Conservation (phyloP, 2,888 invertebrate genomes). For the Diloba caeruleocephala region DNA sequence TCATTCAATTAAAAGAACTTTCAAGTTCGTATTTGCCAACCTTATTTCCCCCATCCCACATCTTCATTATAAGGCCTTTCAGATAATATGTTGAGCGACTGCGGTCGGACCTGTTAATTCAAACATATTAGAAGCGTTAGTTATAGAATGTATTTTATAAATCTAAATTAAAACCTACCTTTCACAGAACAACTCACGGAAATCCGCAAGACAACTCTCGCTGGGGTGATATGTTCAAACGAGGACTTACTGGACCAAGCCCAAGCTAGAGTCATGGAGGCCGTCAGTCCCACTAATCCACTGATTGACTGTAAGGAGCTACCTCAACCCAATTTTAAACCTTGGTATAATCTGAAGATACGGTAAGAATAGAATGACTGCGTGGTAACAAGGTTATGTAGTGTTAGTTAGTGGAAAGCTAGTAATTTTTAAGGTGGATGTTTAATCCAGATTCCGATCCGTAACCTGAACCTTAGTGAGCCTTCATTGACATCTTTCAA, state of each 20-base stretch:
- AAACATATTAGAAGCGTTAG: no score
- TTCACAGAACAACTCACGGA: slow-evolving; percentile 93
- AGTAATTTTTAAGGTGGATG: not conserved
- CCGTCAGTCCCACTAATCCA: slow-evolving; percentile 88
- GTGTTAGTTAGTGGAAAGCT: slow-evolving; percentile 26
- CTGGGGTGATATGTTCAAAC: slow-evolving; percentile 93
- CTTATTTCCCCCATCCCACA: no score
- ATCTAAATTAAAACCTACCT: no score
- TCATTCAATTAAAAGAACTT: no score
- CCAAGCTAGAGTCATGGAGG: slow-evolving; percentile 92
- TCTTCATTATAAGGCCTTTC: no score
- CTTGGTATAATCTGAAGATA: slow-evolving; percentile 83
- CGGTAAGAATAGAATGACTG: not conserved
- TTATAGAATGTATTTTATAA: no score
- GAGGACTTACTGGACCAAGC: slow-evolving; percentile 90
- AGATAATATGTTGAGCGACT: no score
- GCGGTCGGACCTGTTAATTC: no score
- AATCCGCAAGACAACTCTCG: slow-evolving; percentile 93
- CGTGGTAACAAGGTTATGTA: not conserved
- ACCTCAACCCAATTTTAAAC: slow-evolving; percentile 86
- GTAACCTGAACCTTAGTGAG: slow-evolving; percentile 4
- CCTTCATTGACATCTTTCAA: no score
- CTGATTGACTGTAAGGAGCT: slow-evolving; percentile 91
- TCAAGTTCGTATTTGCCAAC: no score
- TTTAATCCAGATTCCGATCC: no score